Conservation (phyloP, 2,888 invertebrate species). For the Apodemia zela region DNA sequence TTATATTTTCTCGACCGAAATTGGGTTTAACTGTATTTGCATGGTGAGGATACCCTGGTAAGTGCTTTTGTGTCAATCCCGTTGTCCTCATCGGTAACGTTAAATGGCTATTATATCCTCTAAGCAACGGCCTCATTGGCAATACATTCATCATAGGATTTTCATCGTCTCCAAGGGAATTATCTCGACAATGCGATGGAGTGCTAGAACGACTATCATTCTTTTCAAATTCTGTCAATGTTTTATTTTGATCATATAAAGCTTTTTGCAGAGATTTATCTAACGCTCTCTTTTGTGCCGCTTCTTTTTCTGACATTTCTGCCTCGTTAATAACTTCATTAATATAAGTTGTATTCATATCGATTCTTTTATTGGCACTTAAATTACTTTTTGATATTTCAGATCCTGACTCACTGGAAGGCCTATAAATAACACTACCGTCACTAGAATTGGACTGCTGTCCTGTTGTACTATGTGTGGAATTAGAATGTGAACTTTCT, state of each 20-base stretch:
- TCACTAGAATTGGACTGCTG: slow-evolving; percentile 87
- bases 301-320: slow-evolving; percentile 72
- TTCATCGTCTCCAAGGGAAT: slow-evolving; percentile 82
- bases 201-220: slow-evolving; percentile 68
- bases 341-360: slow-evolving; percentile 75
- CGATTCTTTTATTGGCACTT: slow-evolving; percentile 73
- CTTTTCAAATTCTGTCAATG: slow-evolving; percentile 56
- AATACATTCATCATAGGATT: slow-evolving; percentile 89
- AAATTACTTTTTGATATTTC: slow-evolving; percentile 75
- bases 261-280: slow-evolving; percentile 51
- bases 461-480: slow-evolving; percentile 82
- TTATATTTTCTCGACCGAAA: slow-evolving; percentile 71
- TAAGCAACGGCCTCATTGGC: slow-evolving; percentile 94
- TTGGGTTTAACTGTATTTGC: slow-evolving; percentile 78
- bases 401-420: slow-evolving; percentile 86
- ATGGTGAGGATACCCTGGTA: slow-evolving; percentile 72
- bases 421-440: slow-evolving; percentile 86
- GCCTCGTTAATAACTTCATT: slow-evolving; percentile 78
- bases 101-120: slow-evolving; percentile 89
- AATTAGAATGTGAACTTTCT: slow-evolving; percentile 83
- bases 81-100: slow-evolving; percentile 85
- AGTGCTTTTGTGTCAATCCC: slow-evolving; percentile 68
- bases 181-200: slow-evolving; percentile 75
- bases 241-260: slow-evolving; percentile 56
- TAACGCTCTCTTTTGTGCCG: slow-evolving; percentile 57